Percentiles rank a stretch among this genome's conserved stretches.
phyloP scores from a whole-genome alignment of 1,140 invertebrate genomes.

The Tribolium madens region DNA sequence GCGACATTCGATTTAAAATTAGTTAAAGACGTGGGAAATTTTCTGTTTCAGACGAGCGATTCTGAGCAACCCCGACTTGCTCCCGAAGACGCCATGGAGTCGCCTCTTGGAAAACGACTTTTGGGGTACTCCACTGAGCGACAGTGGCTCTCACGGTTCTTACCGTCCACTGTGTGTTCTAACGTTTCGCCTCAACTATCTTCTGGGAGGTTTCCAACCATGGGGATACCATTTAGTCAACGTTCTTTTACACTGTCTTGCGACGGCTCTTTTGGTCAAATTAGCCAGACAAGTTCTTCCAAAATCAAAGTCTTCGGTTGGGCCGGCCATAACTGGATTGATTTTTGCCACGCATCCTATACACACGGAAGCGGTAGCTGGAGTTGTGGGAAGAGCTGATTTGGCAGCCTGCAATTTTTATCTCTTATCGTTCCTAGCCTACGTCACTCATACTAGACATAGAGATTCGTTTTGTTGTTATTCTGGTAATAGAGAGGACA shows the following conservation, averaged over 20 bases:
- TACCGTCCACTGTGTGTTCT: slow-evolving; percentile 93
- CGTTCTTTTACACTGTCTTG: slow-evolving; percentile 85
- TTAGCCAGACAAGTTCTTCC: slow-evolving; percentile 76
- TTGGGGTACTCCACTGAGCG: slow-evolving; percentile 90
- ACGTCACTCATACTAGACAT: slow-evolving; percentile 75
- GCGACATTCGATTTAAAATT: slow-evolving; percentile 36
- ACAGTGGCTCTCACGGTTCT: slow-evolving; percentile 91
- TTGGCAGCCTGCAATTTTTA: slow-evolving; percentile 92
- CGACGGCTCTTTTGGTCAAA: slow-evolving; percentile 83
- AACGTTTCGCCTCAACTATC: slow-evolving; percentile 92
- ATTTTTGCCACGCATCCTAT: slow-evolving; percentile 96
- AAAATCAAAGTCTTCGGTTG: slow-evolving; percentile 71
- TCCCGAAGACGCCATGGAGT: slow-evolving; percentile 80
- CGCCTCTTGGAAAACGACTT: slow-evolving; percentile 87
- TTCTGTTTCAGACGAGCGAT: slow-evolving; percentile 86
- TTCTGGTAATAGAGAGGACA: slow-evolving; percentile 2
- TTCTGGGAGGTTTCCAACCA: slow-evolving; percentile 87
- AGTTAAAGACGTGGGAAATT: slow-evolving; percentile 35
- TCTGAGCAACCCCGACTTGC: slow-evolving; percentile 86
- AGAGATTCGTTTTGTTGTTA: slow-evolving; percentile 66
- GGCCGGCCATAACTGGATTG: slow-evolving; percentile 82
- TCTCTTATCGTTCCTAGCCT: slow-evolving; percentile 86
- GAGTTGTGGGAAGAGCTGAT: slow-evolving; percentile 95
- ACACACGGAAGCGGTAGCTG: slow-evolving; percentile 96
- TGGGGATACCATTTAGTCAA: slow-evolving; percentile 94